A percentile compares a stretch with the other conserved stretches of the same genome.
Evolutionary conservation across 2,113 vertebrate genomes (phyloP).

Genomic region (Pyxicephalus adspersus): DNA sequence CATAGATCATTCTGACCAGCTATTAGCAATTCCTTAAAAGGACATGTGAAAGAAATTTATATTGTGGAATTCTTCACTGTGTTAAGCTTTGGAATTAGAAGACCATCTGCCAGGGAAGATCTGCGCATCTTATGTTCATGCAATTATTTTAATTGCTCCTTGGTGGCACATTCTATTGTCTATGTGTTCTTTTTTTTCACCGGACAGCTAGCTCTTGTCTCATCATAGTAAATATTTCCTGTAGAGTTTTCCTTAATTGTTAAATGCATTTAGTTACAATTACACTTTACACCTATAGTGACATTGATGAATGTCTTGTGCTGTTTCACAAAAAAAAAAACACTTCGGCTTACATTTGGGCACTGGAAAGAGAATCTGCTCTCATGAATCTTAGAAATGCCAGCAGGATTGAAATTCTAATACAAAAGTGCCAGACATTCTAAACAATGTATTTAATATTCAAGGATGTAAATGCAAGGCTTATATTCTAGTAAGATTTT

Average conservation of each 20-base stretch:
- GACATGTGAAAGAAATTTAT: neutral
- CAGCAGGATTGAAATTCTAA: neutral
- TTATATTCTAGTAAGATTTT: too few species aligned
- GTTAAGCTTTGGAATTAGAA: neutral
- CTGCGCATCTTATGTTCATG: constrained; percentile 15
- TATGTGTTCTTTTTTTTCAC: constrained; percentile 62
- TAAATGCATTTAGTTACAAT: constrained; percentile 90
- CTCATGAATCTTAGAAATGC: constrained; percentile 69
- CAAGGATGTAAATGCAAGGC: too few species aligned
- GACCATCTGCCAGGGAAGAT: constrained; percentile 11
- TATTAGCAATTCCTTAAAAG: neutral
- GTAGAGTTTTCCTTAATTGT: constrained; percentile 86
- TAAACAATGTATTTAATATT: neutral
- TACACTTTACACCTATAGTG: constrained; percentile 87
- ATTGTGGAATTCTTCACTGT: neutral
- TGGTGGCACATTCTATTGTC: neutral
- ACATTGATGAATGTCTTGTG: constrained; percentile 88
- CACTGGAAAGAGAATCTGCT: constrained; percentile 79
- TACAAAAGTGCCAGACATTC: neutral
- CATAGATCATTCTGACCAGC: constrained; percentile 20
- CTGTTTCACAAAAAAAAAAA: constrained; percentile 86
- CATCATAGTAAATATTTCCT: constrained; percentile 75
- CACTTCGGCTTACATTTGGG: constrained; percentile 83
- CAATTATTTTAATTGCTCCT: constrained; percentile 32
- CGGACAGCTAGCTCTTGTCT: constrained; percentile 77